Conservation (phyloP, 1,140 invertebrate species). For the Magallana ariakensis region DNA sequence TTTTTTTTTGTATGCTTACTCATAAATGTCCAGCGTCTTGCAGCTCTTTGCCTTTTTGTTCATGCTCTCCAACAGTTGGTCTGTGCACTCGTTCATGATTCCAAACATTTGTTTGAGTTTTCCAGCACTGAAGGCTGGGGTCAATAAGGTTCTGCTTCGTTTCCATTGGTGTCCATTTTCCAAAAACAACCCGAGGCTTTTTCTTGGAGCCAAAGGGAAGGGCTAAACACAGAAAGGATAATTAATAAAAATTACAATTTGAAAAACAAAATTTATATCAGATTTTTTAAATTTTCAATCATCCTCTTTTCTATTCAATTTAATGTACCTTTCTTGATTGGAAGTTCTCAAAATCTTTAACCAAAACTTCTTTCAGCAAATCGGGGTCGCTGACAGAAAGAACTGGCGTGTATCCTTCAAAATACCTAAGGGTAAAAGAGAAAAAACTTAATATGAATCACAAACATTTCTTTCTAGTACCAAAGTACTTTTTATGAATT, state of each 20-base stretch:
- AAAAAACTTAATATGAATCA: neutral
- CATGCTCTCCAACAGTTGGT: conserved; percentile 66
- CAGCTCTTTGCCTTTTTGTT: conserved; percentile 53
- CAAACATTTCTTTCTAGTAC: neutral
- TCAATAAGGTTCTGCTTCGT: conserved; percentile 67
- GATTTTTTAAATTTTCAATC: neutral
- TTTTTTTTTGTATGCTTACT: conserved; percentile 42
- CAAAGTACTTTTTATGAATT: neutral
- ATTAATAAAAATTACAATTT: neutral
- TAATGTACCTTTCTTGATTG: conserved; percentile 65
- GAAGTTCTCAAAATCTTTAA: conserved; percentile 73
- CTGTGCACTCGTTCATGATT: conserved; percentile 67
- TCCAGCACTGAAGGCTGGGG: conserved; percentile 72
- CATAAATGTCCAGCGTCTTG: conserved; percentile 62
- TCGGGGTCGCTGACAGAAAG: conserved; percentile 69
- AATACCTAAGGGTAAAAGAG: conserved; percentile 60
- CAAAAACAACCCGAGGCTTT: conserved; percentile 72
- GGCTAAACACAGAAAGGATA: conserved; percentile 53
- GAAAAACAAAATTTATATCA: neutral
- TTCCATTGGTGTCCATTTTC: conserved; percentile 74
- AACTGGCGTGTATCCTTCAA: conserved; percentile 74
- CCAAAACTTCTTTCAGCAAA: conserved; percentile 68
- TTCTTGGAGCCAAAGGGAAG: conserved; percentile 74
- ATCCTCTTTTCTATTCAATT: neutral
- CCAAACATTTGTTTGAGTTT: conserved; percentile 73